phyloP scores from a whole-genome alignment of 2,888 invertebrate genomes.

The Orchestes rusci region DNA sequence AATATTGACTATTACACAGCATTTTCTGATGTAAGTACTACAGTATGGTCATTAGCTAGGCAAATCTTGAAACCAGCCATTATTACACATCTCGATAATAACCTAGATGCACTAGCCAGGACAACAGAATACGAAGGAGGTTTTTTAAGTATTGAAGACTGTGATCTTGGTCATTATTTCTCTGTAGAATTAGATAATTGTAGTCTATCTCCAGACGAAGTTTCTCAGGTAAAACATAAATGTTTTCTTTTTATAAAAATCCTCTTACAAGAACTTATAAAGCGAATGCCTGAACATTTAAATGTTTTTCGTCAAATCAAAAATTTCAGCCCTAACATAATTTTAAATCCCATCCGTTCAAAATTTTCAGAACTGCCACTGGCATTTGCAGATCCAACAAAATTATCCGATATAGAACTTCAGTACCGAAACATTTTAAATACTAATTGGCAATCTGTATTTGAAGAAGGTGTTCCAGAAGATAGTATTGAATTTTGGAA shows the following conservation, averaged over 20 bases:
- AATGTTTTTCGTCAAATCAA: constrained; percentile 11
- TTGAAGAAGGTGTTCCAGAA: constrained; percentile 11
- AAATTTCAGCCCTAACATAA: constrained; percentile 4
- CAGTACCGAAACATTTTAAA: constrained; percentile 12
- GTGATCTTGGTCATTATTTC: constrained; percentile 6
- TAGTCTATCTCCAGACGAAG: not conserved
- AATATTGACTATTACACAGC: constrained; percentile 12
- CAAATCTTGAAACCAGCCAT: constrained; percentile 9
- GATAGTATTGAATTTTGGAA: constrained; percentile 12
- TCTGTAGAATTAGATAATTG: not conserved
- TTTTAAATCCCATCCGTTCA: constrained; percentile 6
- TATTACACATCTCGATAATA: constrained; percentile 2
- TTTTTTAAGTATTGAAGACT: constrained; percentile 8
- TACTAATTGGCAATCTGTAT: constrained; percentile 9
- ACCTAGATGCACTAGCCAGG: constrained; percentile 1
- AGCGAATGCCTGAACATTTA: constrained; percentile 9
- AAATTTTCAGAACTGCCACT: constrained; percentile 7
- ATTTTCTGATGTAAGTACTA: constrained; percentile 8
- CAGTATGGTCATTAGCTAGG: constrained; percentile 13
- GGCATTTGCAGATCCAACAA: constrained; percentile 1
- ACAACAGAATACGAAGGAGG: not conserved
- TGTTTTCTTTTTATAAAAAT: constrained; percentile 5
- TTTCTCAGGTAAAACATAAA: not conserved
- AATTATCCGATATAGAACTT: constrained; percentile 9
- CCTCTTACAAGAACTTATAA: constrained; percentile 10